Percentiles rank a stretch among this genome's conserved stretches.
Conservation (phyloP, 1,140 invertebrate genomes). For the Babylonia areolata region DNA sequence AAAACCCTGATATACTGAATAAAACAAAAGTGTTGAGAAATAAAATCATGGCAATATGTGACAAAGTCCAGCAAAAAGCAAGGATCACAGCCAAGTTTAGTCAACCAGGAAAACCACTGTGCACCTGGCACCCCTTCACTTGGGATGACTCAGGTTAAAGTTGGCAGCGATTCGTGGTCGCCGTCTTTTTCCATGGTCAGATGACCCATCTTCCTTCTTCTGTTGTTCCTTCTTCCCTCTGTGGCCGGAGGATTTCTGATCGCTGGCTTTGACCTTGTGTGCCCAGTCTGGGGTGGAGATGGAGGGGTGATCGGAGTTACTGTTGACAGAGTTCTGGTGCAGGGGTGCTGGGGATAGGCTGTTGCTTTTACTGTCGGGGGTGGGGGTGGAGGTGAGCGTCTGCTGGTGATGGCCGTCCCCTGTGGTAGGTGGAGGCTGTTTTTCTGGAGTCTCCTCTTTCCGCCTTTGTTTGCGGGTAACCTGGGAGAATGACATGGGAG, state of each 20-base stretch:
- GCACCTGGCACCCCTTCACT: neutral
- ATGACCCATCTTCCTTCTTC: slow-evolving; percentile 22
- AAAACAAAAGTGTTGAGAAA: too few species aligned
- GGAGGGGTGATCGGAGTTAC: too few species aligned
- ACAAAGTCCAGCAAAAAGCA: too few species aligned
- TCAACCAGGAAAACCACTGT: too few species aligned
- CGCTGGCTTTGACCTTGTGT: slow-evolving; percentile 27
- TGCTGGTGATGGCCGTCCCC: neutral
- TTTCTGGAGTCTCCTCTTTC: slow-evolving; percentile 35
- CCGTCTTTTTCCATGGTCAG: slow-evolving; percentile 35
- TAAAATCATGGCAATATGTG: too few species aligned
- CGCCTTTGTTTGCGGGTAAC: slow-evolving; percentile 29
- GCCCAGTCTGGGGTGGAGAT: neutral
- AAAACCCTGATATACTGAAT: too few species aligned
- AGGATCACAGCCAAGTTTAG: too few species aligned
- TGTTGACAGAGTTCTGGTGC: neutral
- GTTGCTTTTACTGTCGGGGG: neutral
- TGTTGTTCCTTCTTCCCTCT: slow-evolving; percentile 3
- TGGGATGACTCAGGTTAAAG: slow-evolving; percentile 50
- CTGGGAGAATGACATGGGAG: neutral
- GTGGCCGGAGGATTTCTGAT: slow-evolving; percentile 33
- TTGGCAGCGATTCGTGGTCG: slow-evolving; percentile 58
- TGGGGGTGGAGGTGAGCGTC: neutral
- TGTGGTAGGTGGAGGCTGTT: neutral
- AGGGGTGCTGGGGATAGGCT: neutral